Conservation (phyloP, 2,797 vertebrate species). For the Ceryle rudis region DNA sequence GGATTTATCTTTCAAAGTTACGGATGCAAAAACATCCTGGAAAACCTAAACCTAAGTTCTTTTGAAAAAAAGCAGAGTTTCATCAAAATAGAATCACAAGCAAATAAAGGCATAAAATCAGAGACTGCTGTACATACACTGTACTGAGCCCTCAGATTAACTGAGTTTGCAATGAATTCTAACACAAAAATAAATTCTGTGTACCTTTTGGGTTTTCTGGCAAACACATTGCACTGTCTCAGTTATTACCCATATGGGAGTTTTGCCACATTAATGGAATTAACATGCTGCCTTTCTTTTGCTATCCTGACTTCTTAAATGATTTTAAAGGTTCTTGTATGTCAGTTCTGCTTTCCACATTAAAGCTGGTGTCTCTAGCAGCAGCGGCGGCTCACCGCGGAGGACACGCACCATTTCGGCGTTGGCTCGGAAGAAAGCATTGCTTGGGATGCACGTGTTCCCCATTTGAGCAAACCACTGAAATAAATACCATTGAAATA, state of each 20-base stretch:
- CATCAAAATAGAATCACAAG: neutral
- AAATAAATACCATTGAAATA: conserved; percentile 15
- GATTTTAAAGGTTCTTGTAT: neutral
- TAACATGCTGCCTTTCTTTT: neutral
- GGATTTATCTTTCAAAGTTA: neutral
- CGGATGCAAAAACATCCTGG: neutral
- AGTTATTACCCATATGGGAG: neutral
- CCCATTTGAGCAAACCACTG: neutral
- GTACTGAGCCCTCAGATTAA: neutral
- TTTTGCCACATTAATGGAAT: neutral
- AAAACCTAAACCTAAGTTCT: neutral
- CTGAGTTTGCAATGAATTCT: neutral
- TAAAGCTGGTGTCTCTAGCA: neutral
- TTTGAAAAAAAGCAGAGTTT: neutral
- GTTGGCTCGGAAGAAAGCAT: neutral
- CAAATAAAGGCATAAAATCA: conserved; percentile 24
- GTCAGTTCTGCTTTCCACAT: neutral
- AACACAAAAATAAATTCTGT: neutral
- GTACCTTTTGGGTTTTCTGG: conserved; percentile 3
- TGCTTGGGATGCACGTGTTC: neutral
- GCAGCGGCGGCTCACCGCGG: neutral
- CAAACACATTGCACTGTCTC: neutral
- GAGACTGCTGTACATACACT: neutral
- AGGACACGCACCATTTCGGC: neutral
- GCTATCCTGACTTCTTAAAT: neutral